Evolutionary conservation across 2,888 invertebrate species (phyloP), one percentile per base, ranked within the genome.

Genomic region (Macrosoma leucophasiata): DNA sequence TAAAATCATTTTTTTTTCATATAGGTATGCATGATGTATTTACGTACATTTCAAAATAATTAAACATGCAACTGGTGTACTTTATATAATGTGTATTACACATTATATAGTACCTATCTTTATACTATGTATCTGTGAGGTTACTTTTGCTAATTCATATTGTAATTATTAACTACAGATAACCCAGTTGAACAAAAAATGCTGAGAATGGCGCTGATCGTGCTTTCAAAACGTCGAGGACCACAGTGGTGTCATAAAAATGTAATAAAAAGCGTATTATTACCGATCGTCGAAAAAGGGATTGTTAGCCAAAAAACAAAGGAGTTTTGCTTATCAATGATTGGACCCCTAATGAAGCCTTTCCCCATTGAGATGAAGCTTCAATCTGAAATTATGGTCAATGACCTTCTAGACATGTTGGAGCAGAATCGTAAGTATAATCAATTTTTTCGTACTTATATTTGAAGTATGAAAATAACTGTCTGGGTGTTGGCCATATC

Each of bases 311-410:
- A 59, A 3, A 50, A 37, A 31, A 53, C 60, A 10, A 75, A 63
- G 46, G 46, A 50, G 33, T 82, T 79, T 49, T 76, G 76, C 43
- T 48, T 78, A 3, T 60, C 66, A 4, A 39, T 76, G 38, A 46
- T 84, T 33, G 84, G 84, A 3, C 68, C 78, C 1, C 40, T 85
- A 17, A 41, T 78, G 25, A 77, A 75, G 44, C 84, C 85, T 0
- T 85, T 70, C 40, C 79, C 82, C 2, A 42, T 43, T 3, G 67
- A 74, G 11, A 84, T 84, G 82, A 77, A 68, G 50, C 61, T 79
- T 8, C 65, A 81, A 33, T 68, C 66, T 46, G 78, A 79, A 60
- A 64, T 76, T 39, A 55, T 67, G 9, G 54, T 73, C 2, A 76
- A 73, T 48, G 59, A 71, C 39, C 56, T 84, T 2, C 31, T 60